Evolutionary conservation across 2,797 vertebrate genomes (phyloP).

Genomic region (Phalloptychus januarius): DNA sequence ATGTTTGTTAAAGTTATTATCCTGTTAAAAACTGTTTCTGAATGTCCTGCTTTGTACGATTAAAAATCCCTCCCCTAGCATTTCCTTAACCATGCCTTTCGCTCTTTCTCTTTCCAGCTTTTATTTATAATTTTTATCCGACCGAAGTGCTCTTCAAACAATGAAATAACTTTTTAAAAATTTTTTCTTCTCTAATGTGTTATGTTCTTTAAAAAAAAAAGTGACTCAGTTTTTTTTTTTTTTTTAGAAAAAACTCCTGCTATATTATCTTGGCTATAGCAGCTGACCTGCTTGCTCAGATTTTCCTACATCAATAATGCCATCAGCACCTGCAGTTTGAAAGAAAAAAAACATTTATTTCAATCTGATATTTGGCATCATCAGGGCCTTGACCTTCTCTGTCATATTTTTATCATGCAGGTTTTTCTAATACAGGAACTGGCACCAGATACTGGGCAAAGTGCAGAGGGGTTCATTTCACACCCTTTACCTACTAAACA

Average conservation of each 20-base stretch:
- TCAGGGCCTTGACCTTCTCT: slow-evolving; percentile 4
- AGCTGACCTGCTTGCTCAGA: slow-evolving; percentile 14
- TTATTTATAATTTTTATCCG: not conserved
- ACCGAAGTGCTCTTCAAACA: not conserved
- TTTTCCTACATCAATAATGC: not conserved
- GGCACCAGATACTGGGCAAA: slow-evolving; percentile 5
- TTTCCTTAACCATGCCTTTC: not conserved
- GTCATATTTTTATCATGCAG: not conserved
- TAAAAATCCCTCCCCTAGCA: not conserved
- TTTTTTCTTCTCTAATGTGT: too few species aligned
- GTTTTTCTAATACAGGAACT: not conserved
- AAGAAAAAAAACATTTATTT: slow-evolving; percentile 1
- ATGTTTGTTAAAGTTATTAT: not conserved
- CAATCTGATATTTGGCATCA: not conserved
- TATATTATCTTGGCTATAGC: not conserved
- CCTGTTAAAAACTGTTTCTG: not conserved
- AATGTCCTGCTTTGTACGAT: not conserved
- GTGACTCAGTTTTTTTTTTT: not conserved
- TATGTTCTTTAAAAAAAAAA: not conserved
- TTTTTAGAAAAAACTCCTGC: not conserved
- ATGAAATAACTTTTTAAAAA: too few species aligned
- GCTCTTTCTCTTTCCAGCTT: not conserved
- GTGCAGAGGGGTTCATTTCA: not conserved
- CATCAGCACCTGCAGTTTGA: not conserved
- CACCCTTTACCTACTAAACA: not conserved